These are phyloP conservation scores for Jaculus jaculus DNA, from an alignment of 2,113 vertebrate species.

Conservation along the genomic window DNA sequence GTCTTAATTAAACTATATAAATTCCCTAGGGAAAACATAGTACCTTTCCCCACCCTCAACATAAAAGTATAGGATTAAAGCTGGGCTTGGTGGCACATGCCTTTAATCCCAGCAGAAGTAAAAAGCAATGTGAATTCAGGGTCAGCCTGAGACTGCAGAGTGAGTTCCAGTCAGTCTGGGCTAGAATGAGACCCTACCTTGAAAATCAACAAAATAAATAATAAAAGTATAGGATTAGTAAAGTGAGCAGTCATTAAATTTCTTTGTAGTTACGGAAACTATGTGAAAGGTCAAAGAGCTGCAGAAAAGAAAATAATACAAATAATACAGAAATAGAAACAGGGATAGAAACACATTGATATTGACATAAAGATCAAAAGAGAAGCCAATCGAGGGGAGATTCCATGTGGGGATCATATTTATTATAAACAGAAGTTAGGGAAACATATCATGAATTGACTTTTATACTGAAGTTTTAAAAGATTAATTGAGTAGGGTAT, in stretches of 20 bases:
- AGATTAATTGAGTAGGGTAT: conserved; percentile 34
- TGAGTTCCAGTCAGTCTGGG: too few relatives aligned
- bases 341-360: neutral
- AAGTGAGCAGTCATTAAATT: conserved; percentile 40
- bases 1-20: conserved; percentile 30
- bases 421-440: neutral
- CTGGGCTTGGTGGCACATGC: too few relatives aligned
- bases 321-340: neutral
- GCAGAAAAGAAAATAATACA: neutral
- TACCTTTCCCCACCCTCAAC: conserved; percentile 27
- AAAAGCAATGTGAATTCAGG: too few relatives aligned
- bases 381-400: neutral
- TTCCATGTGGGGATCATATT: conserved; percentile 26
- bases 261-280: neutral
- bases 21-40: neutral
- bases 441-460: neutral
- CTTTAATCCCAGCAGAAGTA: too few relatives aligned
- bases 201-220: too few relatives aligned
- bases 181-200: too few relatives aligned
- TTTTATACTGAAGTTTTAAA: conserved; percentile 8
- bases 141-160: too few relatives aligned
- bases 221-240: conserved; percentile 36
- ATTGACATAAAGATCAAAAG: neutral
- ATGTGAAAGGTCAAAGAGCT: neutral
- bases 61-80: conserved; percentile 32